These are phyloP conservation scores for Philonicus albiceps DNA, from an alignment of 2,888 invertebrate species.

Conservation along the genomic window DNA sequence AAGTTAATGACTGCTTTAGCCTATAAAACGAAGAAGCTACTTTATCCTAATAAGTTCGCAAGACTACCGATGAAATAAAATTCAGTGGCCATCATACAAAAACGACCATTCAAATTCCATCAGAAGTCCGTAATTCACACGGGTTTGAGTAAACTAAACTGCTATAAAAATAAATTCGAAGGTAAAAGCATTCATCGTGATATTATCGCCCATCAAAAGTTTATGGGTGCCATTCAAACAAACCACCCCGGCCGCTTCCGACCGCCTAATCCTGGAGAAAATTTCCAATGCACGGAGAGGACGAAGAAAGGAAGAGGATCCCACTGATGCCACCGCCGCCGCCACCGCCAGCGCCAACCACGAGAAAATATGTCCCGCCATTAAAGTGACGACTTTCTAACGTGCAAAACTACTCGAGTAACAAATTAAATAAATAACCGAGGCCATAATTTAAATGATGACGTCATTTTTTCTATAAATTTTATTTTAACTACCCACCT, in stretches of 20 bases:
- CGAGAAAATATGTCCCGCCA: slow-evolving; percentile 35
- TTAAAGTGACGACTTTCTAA: slow-evolving; percentile 45
- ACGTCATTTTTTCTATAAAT: slow-evolving; percentile 45
- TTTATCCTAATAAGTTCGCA: too few species aligned
- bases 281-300: neutral
- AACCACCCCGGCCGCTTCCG: neutral
- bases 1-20: too few species aligned
- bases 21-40: too few species aligned
- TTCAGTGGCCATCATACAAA: neutral
- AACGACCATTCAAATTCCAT: neutral
- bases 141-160: neutral
- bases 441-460: slow-evolving; percentile 46
- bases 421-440: slow-evolving; percentile 46
- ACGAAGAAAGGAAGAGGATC: neutral
- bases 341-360: neutral
- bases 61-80: neutral
- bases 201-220: slow-evolving; percentile 39
- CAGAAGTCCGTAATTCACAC: neutral
- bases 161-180: slow-evolving; percentile 36
- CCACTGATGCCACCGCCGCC: neutral
- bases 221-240: slow-evolving; percentile 35
- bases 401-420: slow-evolving; percentile 45
- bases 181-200: slow-evolving; percentile 13
- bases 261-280: neutral
- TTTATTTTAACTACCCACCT: slow-evolving; percentile 46